Evolutionary conservation across 2,113 vertebrate species (phyloP).

Genomic region (Clarias gariepinus): DNA sequence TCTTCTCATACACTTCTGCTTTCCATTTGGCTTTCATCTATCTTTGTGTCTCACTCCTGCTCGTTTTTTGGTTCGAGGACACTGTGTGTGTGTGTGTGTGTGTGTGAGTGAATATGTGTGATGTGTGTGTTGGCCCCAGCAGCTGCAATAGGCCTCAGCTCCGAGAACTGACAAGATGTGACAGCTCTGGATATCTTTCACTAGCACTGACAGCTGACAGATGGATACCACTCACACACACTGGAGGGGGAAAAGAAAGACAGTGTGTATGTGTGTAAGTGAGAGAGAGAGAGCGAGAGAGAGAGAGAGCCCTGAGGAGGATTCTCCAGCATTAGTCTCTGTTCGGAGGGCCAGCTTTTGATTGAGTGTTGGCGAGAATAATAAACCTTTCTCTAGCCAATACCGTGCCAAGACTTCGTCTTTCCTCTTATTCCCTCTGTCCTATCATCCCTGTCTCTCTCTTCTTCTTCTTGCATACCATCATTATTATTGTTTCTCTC

Average conservation of each 20-base stretch:
- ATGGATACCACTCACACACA: constrained; percentile 97
- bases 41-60: constrained; percentile 46
- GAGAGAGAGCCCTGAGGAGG: constrained; percentile 78
- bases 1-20: constrained; percentile 36
- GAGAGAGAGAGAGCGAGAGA: constrained; percentile 41
- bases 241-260: constrained; percentile 65
- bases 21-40: constrained; percentile 48
- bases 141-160: constrained; percentile 94
- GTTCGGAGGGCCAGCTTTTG: constrained; percentile 84
- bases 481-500: constrained; percentile 18
- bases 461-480: constrained; percentile 35
- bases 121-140: constrained; percentile 65
- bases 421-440: constrained; percentile 28
- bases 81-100: constrained; percentile 64
- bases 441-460: constrained; percentile 17
- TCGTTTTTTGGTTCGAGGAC: constrained; percentile 66
- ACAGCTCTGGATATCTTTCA: constrained; percentile 95
- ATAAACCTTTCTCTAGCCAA: constrained; percentile 78
- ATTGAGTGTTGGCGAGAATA: constrained; percentile 84
- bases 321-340: constrained; percentile 84
- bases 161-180: constrained; percentile 92
- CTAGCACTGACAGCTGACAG: constrained; percentile 99
- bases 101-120: constrained; percentile 54
- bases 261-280: constrained; percentile 23
- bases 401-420: constrained; percentile 65